Percentiles rank a stretch among this genome's conserved stretches.
Evolutionary conservation across 2,113 vertebrate genomes (phyloP).

Genomic region (Cebidichthys violaceus): DNA sequence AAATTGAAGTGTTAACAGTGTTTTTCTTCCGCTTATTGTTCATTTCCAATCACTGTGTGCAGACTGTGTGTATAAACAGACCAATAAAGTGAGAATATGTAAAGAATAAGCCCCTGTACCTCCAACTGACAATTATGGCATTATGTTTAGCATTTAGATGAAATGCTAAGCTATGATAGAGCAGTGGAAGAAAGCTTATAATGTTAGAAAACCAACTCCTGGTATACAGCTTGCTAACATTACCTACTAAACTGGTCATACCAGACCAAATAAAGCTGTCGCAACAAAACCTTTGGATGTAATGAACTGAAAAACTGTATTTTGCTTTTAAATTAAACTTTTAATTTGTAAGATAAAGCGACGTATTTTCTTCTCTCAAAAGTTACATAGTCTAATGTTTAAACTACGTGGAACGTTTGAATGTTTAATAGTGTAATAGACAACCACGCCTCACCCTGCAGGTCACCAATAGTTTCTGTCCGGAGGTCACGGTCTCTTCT

Average conservation of each 20-base stretch:
- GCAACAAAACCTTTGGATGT: not conserved
- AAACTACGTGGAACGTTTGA: not conserved
- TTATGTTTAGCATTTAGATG: not conserved
- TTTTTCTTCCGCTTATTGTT: constrained; percentile 4
- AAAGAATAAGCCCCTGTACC: not conserved
- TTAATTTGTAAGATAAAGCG: not conserved
- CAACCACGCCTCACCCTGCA: constrained; percentile 89
- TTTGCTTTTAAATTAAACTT: not conserved
- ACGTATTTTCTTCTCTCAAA: not conserved
- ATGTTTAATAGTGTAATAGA: not conserved
- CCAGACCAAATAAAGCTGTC: not conserved
- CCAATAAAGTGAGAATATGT: not conserved
- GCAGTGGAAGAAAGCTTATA: not conserved
- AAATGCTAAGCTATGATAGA: not conserved
- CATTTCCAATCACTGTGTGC: not conserved
- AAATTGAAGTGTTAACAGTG: constrained; percentile 5
- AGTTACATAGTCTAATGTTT: not conserved
- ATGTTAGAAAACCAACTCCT: not conserved
- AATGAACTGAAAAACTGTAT: too few species aligned
- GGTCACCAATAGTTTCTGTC: constrained; percentile 90
- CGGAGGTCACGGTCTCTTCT: constrained; percentile 87
- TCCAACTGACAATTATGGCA: not conserved
- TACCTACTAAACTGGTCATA: not conserved
- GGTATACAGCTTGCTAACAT: not conserved
- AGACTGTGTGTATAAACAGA: not conserved